Conservation (phyloP, 2,113 vertebrate species). For the Nothobranchius furzeri region DNA sequence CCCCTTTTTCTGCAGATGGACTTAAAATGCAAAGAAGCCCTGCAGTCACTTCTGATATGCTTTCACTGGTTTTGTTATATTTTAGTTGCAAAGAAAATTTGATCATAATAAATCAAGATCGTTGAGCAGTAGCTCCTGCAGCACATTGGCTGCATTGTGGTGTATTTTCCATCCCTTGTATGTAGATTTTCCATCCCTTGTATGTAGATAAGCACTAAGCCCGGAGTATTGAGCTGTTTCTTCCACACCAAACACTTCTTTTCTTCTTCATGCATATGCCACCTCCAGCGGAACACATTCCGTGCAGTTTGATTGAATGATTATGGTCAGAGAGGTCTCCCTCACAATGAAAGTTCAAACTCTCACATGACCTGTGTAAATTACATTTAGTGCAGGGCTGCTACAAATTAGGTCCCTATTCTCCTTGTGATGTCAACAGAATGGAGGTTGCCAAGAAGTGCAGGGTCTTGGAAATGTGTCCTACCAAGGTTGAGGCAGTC, state of each 20-base stretch:
- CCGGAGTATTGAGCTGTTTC: slow-evolving; percentile 6
- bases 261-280: slow-evolving; percentile 51
- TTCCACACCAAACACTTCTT: slow-evolving; percentile 31
- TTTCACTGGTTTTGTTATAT: neutral
- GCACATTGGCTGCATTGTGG: neutral
- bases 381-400: slow-evolving; percentile 65
- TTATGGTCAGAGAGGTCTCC: slow-evolving; percentile 56
- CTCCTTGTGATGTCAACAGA: slow-evolving; percentile 70
- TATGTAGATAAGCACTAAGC: neutral
- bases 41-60: neutral
- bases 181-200: slow-evolving; percentile 6
- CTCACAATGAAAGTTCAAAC: slow-evolving; percentile 65
- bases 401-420: slow-evolving; percentile 66
- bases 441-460: slow-evolving; percentile 56
- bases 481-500: slow-evolving; percentile 51
- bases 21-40: neutral
- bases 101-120: neutral
- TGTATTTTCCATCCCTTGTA: neutral
- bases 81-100: neutral
- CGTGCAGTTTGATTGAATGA: slow-evolving; percentile 63
- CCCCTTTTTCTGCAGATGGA: neutral
- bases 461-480: slow-evolving; percentile 54
- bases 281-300: slow-evolving; percentile 34
- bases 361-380: slow-evolving; percentile 64
- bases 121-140: no score